Conservation (phyloP, 2,888 invertebrate genomes). For the Eristalis pertinax region DNA sequence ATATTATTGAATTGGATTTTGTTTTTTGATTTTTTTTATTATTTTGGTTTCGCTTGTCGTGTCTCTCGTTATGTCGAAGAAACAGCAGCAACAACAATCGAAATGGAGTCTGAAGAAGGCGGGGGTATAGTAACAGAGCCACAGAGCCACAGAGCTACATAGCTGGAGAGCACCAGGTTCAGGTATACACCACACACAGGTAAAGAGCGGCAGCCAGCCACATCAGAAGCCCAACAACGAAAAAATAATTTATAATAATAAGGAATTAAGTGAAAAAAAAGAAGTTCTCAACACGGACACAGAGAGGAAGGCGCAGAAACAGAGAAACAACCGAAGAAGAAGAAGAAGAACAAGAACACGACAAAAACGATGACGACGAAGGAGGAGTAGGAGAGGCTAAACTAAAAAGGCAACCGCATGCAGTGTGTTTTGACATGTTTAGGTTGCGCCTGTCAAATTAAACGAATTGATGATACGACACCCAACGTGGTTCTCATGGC, state of each 20-base stretch:
- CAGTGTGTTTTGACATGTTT: conserved; percentile 82
- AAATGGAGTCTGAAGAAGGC: conserved; percentile 71
- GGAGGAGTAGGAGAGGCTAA: conserved; percentile 33
- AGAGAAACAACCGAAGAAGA: conserved; percentile 40
- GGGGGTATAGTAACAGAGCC: conserved; percentile 54
- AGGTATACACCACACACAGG: conserved; percentile 58
- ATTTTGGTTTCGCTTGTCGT: background rate
- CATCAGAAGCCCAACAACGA: conserved; percentile 69
- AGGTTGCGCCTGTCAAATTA: conserved; percentile 82
- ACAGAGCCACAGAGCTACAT: background rate
- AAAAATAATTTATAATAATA: conserved; percentile 74
- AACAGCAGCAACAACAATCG: conserved; percentile 61
- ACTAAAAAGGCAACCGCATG: conserved; percentile 77
- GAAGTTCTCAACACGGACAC: conserved; percentile 16
- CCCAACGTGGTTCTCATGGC: conserved; percentile 82
- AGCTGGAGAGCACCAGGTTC: conserved; percentile 12
- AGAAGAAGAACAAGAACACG: conserved; percentile 41
- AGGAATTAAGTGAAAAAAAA: conserved; percentile 64
- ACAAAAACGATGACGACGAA: conserved; percentile 26
- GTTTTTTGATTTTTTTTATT: conserved; percentile 10
- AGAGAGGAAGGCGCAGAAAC: conserved; percentile 7
- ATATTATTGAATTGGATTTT: conserved; percentile 62
- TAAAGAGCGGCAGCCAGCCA: conserved; percentile 63
- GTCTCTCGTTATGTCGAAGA: conserved; percentile 38
- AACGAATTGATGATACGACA: conserved; percentile 82